A percentile compares a stretch with the other conserved stretches of the same genome.
These are phyloP conservation scores for Scaptomyza montana DNA, from an alignment of 1,140 invertebrate species.

Conservation along the genomic window DNA sequence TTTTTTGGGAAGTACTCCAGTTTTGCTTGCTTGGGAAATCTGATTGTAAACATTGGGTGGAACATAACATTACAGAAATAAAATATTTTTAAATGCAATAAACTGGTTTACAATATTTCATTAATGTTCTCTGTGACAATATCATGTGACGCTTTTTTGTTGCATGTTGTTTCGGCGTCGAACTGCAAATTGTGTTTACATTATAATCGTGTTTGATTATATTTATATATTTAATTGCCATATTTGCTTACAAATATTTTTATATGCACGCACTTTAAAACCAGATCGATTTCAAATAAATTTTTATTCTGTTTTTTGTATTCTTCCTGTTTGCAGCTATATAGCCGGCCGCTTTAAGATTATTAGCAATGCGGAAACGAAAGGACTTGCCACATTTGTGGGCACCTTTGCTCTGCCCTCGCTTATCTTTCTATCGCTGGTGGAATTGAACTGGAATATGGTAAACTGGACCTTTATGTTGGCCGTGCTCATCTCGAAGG, in stretches of 20 bases:
- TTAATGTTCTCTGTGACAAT: constrained; percentile 1
- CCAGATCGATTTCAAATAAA: not conserved
- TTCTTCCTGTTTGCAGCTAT: constrained; percentile 88
- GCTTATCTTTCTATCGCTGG: constrained; percentile 95
- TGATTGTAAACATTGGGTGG: no score
- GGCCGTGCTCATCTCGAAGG: constrained; percentile 93
- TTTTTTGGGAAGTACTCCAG: constrained; percentile 38
- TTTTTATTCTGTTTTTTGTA: not conserved
- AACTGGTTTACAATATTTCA: constrained; percentile 27
- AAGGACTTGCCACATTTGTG: constrained; percentile 96
- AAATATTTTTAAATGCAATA: constrained; percentile 15
- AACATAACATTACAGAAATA: no score
- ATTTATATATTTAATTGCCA: not conserved
- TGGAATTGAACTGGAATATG: constrained; percentile 91
- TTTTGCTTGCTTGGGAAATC: not conserved
- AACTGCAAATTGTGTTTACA: not conserved
- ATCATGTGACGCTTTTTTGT: constrained; percentile 17
- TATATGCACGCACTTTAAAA: constrained; percentile 21
- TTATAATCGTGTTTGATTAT: not conserved
- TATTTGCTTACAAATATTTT: constrained; percentile 9
- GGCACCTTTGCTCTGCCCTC: constrained; percentile 96
- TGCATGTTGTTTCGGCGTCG: constrained; percentile 22
- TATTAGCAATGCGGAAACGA: constrained; percentile 93
- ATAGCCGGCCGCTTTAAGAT: constrained; percentile 93
- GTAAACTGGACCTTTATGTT: constrained; percentile 96